Evolutionary conservation across 2,888 invertebrate genomes (phyloP).

Genomic region (Leptinotarsa peninsularis): DNA sequence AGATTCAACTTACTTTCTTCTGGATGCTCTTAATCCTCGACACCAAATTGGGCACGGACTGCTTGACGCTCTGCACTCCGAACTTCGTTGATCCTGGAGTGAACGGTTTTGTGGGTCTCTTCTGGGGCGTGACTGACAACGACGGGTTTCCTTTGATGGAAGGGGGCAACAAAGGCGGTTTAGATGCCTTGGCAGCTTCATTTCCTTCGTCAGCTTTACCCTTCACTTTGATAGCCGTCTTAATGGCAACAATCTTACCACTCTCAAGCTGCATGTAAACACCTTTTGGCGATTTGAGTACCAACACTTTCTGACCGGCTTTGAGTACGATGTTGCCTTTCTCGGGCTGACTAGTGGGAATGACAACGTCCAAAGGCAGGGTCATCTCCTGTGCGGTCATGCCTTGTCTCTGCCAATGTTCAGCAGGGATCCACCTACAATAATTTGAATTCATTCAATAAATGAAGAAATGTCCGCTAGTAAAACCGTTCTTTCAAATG

Average conservation of each 20-base stretch:
- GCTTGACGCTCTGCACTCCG: slow-evolving; percentile 61
- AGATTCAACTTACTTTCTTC: slow-evolving; percentile 52
- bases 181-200: slow-evolving; percentile 53
- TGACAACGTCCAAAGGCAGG: slow-evolving; percentile 88
- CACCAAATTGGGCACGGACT: slow-evolving; percentile 62
- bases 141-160: slow-evolving; percentile 72
- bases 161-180: slow-evolving; percentile 54
- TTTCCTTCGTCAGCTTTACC: slow-evolving; percentile 57
- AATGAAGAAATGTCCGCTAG: too few relatives aligned
- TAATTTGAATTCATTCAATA: too few relatives aligned
- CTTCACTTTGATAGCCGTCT: slow-evolving; percentile 80
- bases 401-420: slow-evolving; percentile 92
- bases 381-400: slow-evolving; percentile 89
- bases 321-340: slow-evolving; percentile 91
- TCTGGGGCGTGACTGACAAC: slow-evolving; percentile 71
- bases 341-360: slow-evolving; percentile 90
- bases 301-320: slow-evolving; percentile 94
- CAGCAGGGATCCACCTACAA: slow-evolving; percentile 86
- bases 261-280: slow-evolving; percentile 95
- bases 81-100: slow-evolving; percentile 59
- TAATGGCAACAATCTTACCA: slow-evolving; percentile 94
- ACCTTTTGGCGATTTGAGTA: slow-evolving; percentile 94
- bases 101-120: slow-evolving; percentile 60
- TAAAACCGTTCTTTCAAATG: too few relatives aligned
- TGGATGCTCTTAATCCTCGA: slow-evolving; percentile 59